A percentile compares a stretch with the other conserved stretches of the same genome.
These are phyloP conservation scores for Rhagoletis zephyria DNA, from an alignment of 1,140 invertebrate species.

Conservation along the genomic window DNA sequence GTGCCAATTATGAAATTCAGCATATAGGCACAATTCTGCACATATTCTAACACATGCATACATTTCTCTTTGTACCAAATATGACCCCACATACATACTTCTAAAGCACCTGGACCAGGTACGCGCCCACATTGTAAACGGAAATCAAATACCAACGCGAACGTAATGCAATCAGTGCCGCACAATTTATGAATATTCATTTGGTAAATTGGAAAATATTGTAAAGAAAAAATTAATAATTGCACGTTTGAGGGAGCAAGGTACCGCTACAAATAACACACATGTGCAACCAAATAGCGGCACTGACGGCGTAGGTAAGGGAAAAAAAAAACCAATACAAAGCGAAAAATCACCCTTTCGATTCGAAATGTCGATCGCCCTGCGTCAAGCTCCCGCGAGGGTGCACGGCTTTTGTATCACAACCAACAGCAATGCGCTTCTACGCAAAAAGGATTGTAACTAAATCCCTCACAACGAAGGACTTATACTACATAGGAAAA, in stretches of 20 bases:
- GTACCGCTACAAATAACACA: not conserved
- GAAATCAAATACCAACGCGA: constrained; percentile 34
- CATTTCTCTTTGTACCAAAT: no score
- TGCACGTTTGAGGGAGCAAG: not conserved
- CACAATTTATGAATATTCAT: constrained; percentile 46
- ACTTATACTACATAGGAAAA: not conserved
- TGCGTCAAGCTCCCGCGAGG: constrained; percentile 25
- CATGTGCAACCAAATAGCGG: not conserved
- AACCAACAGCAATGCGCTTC: not conserved
- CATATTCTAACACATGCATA: no score
- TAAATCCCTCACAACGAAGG: constrained; percentile 26
- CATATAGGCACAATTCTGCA: no score
- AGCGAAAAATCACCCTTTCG: not conserved
- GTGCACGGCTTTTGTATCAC: not conserved
- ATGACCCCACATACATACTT: no score
- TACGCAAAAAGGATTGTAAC: constrained; percentile 53
- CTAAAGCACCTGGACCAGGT: constrained; percentile 27
- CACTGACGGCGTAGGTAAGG: not conserved
- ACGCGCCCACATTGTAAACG: constrained; percentile 35
- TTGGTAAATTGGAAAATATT: not conserved
- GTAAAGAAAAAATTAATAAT: constrained; percentile 16
- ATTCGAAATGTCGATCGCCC: not conserved
- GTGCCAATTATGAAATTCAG: no score
- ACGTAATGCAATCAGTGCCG: not conserved
- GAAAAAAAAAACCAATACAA: not conserved